Evolutionary conservation across 2,888 invertebrate genomes (phyloP).

Genomic region (Tenthredo notha): DNA sequence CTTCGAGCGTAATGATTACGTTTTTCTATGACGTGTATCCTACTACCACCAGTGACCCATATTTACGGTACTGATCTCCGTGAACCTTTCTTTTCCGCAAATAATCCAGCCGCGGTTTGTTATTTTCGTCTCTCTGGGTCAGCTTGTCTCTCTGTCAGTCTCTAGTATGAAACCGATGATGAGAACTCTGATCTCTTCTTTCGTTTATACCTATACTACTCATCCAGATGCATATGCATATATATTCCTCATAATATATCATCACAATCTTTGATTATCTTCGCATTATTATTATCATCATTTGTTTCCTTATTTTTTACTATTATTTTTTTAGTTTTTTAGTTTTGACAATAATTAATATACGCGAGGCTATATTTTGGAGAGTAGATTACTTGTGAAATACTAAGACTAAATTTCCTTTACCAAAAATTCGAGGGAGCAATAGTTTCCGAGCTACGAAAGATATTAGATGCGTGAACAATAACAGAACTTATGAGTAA

Average conservation of each 20-base stretch:
- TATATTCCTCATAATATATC: neutral
- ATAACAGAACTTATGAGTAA: too few relatives aligned
- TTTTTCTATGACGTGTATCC: conserved; percentile 20
- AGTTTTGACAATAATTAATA: too few relatives aligned
- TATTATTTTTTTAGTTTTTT: too few relatives aligned
- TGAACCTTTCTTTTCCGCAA: conserved; percentile 21
- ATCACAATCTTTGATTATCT: neutral
- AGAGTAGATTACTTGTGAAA: too few relatives aligned
- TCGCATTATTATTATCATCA: neutral
- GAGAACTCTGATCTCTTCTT: neutral
- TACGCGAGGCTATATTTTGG: too few relatives aligned
- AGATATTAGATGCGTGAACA: too few relatives aligned
- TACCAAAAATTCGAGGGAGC: too few relatives aligned
- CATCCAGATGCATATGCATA: neutral
- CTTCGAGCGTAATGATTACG: conserved; percentile 2
- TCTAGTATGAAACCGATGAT: neutral
- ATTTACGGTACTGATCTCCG: conserved; percentile 14
- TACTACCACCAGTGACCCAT: neutral
- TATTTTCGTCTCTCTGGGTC: conserved; percentile 27
- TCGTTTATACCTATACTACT: neutral
- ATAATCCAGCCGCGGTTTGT: conserved; percentile 5
- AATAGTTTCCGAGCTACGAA: too few relatives aligned
- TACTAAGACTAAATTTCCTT: too few relatives aligned
- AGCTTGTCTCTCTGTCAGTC: neutral
- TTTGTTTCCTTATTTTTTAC: neutral